A percentile compares a stretch with the other conserved stretches of the same genome.
Conservation (phyloP, 2,113 vertebrate genomes). For the Rhagologus leucostigma region DNA sequence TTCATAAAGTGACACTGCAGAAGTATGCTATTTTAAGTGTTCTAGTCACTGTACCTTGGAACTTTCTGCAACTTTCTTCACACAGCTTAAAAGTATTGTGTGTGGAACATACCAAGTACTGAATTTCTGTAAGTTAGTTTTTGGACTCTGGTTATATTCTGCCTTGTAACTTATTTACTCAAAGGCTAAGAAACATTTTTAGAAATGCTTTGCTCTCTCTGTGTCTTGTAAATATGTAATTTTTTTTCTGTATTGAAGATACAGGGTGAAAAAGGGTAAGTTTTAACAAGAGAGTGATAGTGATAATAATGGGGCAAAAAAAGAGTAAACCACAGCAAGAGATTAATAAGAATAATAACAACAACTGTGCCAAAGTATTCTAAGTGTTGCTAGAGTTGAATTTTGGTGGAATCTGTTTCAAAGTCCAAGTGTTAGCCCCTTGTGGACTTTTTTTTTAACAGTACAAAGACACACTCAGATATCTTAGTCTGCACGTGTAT, state of each 20-base stretch:
- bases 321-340: neutral
- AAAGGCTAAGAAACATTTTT: neutral
- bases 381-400: neutral
- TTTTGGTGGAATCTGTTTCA: neutral
- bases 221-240: neutral
- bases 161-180: slow-evolving; percentile 21
- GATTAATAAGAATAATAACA: neutral
- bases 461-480: neutral
- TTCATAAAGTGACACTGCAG: neutral
- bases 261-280: neutral
- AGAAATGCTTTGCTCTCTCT: neutral
- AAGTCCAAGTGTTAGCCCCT: neutral
- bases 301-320: neutral
- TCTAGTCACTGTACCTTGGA: slow-evolving; percentile 7
- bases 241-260: neutral
- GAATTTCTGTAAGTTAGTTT: slow-evolving; percentile 1
- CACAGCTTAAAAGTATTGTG: neutral
- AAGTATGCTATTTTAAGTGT: slow-evolving; percentile 39
- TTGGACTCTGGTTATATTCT: neutral
- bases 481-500: neutral
- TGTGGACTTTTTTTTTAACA: neutral
- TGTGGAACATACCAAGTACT: neutral
- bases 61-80: slow-evolving; percentile 30
- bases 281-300: neutral
- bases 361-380: neutral